Conservation (phyloP, 2,113 vertebrate genomes). For the Myanophis thanlyinensis region DNA sequence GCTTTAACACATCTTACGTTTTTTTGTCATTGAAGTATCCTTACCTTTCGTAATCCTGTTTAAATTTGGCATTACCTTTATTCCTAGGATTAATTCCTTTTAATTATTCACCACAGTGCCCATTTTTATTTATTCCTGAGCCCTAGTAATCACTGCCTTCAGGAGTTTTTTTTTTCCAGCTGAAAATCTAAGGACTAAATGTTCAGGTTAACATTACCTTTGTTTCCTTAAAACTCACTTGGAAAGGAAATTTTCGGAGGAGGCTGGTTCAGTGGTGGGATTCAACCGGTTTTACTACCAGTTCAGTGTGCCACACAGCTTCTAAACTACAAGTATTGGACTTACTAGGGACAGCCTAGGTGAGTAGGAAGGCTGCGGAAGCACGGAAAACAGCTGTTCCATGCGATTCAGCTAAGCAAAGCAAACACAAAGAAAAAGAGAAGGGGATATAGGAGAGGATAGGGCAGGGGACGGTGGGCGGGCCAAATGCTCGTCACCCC, state of each 20-base stretch:
- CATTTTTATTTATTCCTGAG: background rate
- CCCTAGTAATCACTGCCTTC: background rate
- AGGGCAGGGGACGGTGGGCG: too few relatives aligned
- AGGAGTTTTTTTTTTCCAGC: background rate
- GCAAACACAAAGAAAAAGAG: too few relatives aligned
- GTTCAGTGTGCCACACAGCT: too few relatives aligned
- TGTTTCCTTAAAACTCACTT: background rate
- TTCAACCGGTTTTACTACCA: too few relatives aligned
- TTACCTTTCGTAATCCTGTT: background rate
- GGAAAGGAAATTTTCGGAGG: background rate
- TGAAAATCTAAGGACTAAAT: background rate
- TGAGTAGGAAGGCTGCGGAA: too few relatives aligned
- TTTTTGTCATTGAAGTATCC: background rate
- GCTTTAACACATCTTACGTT: background rate
- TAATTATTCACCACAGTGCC: background rate
- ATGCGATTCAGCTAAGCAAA: too few relatives aligned
- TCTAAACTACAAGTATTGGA: too few relatives aligned
- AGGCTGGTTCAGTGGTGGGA: too few relatives aligned
- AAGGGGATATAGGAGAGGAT: too few relatives aligned
- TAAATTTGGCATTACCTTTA: background rate
- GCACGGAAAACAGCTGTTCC: too few relatives aligned
- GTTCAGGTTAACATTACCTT: background rate
- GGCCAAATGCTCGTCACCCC: too few relatives aligned
- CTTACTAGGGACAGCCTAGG: too few relatives aligned
- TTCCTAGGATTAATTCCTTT: background rate